Conservation (phyloP, 2,888 invertebrate genomes). For the Oeneis ivallda region DNA sequence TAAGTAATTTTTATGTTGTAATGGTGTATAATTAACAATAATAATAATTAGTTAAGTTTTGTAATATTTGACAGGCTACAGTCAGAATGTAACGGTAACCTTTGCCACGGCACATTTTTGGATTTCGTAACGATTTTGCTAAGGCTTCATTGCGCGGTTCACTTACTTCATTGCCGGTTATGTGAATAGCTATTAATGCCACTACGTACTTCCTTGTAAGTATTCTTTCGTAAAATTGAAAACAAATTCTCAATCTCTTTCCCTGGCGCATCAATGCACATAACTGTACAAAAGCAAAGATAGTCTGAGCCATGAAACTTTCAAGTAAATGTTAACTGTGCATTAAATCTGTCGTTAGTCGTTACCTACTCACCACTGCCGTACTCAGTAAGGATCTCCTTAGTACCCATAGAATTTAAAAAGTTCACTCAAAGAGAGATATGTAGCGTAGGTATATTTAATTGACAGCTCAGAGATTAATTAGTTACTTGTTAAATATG, state of each 20-base stretch:
- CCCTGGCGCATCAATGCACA: not conserved
- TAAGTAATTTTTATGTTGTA: not conserved
- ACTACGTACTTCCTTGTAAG: slow-evolving; percentile 18
- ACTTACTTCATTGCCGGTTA: slow-evolving; percentile 24
- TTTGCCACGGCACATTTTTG: slow-evolving; percentile 33
- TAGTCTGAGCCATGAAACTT: no score
- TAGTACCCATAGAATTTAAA: no score
- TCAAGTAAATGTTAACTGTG: no score
- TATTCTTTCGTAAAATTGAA: not conserved
- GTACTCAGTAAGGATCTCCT: no score
- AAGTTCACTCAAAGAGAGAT: no score
- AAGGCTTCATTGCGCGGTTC: slow-evolving; percentile 23
- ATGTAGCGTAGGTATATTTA: no score
- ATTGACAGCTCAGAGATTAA: no score
- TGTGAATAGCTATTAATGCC: slow-evolving; percentile 7
- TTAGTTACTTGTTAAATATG: no score
- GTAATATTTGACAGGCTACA: slow-evolving; percentile 28
- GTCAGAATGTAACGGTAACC: slow-evolving; percentile 38
- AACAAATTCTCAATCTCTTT: not conserved
- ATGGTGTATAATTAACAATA: slow-evolving; percentile 5
- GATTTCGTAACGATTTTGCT: slow-evolving; percentile 34
- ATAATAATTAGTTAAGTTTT: slow-evolving; percentile 31
- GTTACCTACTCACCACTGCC: no score
- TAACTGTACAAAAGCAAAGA: no score
- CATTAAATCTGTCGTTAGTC: no score